These are phyloP conservation scores for Cichladusa arquata DNA, from an alignment of 2,113 vertebrate genomes.

Conservation along the genomic window DNA sequence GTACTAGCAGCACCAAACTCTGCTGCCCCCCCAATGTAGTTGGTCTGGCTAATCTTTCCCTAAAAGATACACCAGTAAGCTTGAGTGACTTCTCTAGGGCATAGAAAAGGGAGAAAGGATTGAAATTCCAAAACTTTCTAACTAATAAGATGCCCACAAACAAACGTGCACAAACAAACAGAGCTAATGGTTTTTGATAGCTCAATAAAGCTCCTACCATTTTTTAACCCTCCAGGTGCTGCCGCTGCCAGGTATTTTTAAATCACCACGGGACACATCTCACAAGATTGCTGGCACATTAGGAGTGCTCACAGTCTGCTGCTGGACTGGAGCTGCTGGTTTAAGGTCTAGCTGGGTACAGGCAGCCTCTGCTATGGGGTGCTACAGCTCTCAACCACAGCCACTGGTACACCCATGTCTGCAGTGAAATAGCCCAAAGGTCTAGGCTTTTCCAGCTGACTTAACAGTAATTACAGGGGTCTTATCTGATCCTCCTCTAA, in stretches of 20 bases:
- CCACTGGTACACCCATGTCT: neutral
- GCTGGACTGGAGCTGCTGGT: neutral
- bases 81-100: neutral
- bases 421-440: neutral
- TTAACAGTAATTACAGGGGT: neutral
- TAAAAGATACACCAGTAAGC: rapidly evolving
- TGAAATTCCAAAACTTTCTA: neutral
- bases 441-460: neutral
- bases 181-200: neutral
- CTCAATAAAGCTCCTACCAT: neutral
- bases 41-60: neutral
- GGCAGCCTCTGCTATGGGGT: neutral
- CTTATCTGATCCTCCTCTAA: neutral
- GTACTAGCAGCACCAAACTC: neutral
- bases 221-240: neutral
- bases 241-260: neutral
- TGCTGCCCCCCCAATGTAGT: neutral
- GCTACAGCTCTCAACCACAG: neutral
- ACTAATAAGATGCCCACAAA: neutral
- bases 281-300: neutral
- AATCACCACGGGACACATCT: neutral
- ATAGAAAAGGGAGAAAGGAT: neutral
- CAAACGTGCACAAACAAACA: neutral
- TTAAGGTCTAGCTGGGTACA: neutral
- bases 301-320: neutral